Evolutionary conservation across 2,797 vertebrate species (phyloP).

Genomic region (Parambassis ranga): DNA sequence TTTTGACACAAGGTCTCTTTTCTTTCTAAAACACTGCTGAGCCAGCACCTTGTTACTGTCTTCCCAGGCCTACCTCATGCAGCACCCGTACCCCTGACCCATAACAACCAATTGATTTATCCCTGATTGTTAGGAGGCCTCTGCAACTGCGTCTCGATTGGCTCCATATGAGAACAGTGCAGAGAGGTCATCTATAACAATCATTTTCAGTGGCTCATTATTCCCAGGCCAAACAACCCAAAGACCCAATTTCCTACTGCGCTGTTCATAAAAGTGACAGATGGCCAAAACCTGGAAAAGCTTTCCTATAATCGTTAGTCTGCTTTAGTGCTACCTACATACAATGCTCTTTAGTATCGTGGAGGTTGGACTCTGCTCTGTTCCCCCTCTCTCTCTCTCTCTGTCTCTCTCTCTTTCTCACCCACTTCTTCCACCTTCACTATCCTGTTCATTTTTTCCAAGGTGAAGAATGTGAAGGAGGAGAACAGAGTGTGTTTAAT

Average conservation of each 20-base stretch:
- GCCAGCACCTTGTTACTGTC: slow-evolving; percentile 59
- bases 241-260: slow-evolving; percentile 81
- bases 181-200: slow-evolving; percentile 81
- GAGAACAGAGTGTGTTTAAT: slow-evolving; percentile 64
- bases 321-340: slow-evolving; percentile 58
- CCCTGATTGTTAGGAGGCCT: slow-evolving; percentile 76
- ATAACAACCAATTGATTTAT: slow-evolving; percentile 81
- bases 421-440: slow-evolving; percentile 65
- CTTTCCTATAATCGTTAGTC: slow-evolving; percentile 72
- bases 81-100: slow-evolving; percentile 60
- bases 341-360: slow-evolving; percentile 69
- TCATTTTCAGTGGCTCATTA: slow-evolving; percentile 83
- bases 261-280: slow-evolving; percentile 84
- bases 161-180: slow-evolving; percentile 76
- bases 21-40: slow-evolving; percentile 42
- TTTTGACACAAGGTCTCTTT: slow-evolving; percentile 45
- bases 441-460: slow-evolving; percentile 70
- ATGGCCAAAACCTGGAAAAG: slow-evolving; percentile 81
- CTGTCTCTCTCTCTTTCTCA: slow-evolving; percentile 35
- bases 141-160: slow-evolving; percentile 70
- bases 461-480: slow-evolving; percentile 68
- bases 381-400: slow-evolving; percentile 19
- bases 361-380: slow-evolving; percentile 45
- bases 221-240: slow-evolving; percentile 76
- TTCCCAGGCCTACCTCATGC: slow-evolving; percentile 69